Evolutionary conservation across 1,140 invertebrate species (phyloP), one percentile per base, ranked within the genome.

Genomic region (Leptoteleia sp.): DNA sequence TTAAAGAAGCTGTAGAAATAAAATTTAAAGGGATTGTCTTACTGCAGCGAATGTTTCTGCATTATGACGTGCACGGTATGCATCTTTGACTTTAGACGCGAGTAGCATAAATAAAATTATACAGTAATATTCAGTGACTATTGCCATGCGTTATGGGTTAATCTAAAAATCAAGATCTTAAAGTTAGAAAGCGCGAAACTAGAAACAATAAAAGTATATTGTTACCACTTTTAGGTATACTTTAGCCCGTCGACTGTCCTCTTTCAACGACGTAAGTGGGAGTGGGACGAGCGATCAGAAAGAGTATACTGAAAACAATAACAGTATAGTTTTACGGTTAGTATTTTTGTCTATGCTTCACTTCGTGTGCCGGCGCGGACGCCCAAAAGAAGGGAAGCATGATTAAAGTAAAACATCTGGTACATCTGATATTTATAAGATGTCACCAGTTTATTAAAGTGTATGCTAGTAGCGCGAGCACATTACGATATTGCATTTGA

Each of bases 401-500:
- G 37, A 61, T 61, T 54, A 71, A 61, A 61, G 67, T 71, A 52
- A 54, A 52, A 38, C 55, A 71, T 61, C 54, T 45, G 47, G 38
- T 61, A 52, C 38, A 37, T 71, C 55, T 61, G 37, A 62, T 71
- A 61, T 45, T 71, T 52, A 71, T 70, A 70, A 70, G 35, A 70
- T 35, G 62, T 57, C 42, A 48, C 40, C n/a, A 31, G 52, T 38
- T 70, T 70, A 40, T 57, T 57, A 70, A 70, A 59, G 42, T 40
- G 25, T 48, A 48, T 48, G 19, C 43, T 42, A 16, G 5, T 1
- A 12, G 22, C 25, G n/a, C 2, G n/a, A 38, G 33, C 5, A 17
- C 4, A 48, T 38, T 37, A 31, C 31, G 12, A 25, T 45, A 40
- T 43, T 43, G 22, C 27, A 12, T 43, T 27, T 31, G 7, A 31